These are phyloP conservation scores for Zoanthus sansibaricus DNA, from an alignment of 92 coral and sea anemone genomes.

Conservation along the genomic window DNA sequence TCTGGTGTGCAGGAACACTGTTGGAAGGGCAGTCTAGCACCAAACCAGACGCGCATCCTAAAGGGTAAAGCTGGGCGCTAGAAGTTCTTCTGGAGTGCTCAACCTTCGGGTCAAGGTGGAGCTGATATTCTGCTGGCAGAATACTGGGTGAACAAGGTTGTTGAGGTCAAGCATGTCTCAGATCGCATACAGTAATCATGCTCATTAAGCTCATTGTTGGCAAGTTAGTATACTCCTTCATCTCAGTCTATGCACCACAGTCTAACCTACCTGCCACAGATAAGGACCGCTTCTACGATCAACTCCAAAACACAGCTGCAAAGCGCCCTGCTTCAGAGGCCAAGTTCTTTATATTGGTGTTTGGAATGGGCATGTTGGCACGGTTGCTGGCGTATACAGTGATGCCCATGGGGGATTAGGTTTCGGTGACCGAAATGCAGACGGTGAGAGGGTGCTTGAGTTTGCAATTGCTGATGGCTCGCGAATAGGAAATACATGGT, in stretches of 20 bases:
- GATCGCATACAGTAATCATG: background rate
- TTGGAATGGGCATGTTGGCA: background rate
- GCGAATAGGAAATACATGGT: background rate
- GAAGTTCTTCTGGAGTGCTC: background rate
- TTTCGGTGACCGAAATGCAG: background rate
- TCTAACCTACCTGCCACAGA: background rate
- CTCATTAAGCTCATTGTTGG: background rate
- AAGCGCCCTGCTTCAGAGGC: background rate
- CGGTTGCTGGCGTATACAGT: background rate
- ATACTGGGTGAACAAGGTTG: background rate
- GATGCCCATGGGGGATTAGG: background rate
- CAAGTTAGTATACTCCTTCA: background rate
- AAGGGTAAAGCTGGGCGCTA: background rate
- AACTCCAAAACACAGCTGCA: background rate
- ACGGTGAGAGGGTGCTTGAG: background rate
- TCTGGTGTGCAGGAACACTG: background rate
- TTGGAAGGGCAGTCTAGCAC: background rate
- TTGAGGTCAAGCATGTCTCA: background rate
- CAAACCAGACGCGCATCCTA: background rate
- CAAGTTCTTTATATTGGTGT: background rate
- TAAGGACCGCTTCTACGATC: constrained; percentile 1
- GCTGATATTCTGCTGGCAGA: no score
- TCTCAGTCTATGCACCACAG: background rate
- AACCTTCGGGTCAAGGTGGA: background rate
- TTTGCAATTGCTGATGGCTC: background rate